phyloP scores from a whole-genome alignment of 2,888 invertebrate genomes.

The Terebella lapidaria region DNA sequence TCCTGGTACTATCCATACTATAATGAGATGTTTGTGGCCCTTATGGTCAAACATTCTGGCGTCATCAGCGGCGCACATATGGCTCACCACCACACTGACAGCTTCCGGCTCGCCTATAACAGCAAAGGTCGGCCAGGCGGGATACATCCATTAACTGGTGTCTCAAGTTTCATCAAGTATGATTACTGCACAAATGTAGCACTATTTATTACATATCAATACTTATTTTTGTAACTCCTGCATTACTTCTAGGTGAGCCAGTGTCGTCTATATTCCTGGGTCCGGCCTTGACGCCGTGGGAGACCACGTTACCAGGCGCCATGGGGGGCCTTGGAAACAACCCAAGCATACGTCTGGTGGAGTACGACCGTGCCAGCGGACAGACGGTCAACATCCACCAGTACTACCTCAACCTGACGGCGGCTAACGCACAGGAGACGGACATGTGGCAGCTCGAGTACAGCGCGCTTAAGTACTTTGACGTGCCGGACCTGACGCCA shows the following conservation, averaged over 20 bases:
- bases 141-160: too few relatives aligned
- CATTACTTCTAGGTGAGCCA: slow-evolving; percentile 56
- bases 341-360: slow-evolving; percentile 81
- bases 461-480: slow-evolving; percentile 14
- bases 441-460: slow-evolving; percentile 67
- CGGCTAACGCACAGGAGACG: slow-evolving; percentile 61
- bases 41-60: slow-evolving; percentile 41
- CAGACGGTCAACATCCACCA: slow-evolving; percentile 80
- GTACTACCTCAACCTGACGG: slow-evolving; percentile 75
- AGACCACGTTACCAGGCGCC: slow-evolving; percentile 55
- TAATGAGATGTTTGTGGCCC: slow-evolving; percentile 40
- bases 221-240: too few relatives aligned
- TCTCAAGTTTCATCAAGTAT: too few relatives aligned
- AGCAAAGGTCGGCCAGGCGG: slow-evolving; percentile 12
- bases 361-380: slow-evolving; percentile 68
- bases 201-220: too few relatives aligned
- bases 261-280: slow-evolving; percentile 81
- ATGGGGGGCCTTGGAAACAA: slow-evolving; percentile 61
- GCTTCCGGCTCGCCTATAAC: slow-evolving; percentile 36
- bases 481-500: slow-evolving; percentile 11
- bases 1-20: slow-evolving; percentile 49
- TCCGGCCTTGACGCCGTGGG: slow-evolving; percentile 83
- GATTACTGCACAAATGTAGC: too few relatives aligned
- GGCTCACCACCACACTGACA: slow-evolving; percentile 46
- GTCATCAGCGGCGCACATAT: slow-evolving; percentile 47